Evolutionary conservation across 2,113 vertebrate genomes (phyloP).

Genomic region (Myiopsitta monachus): DNA sequence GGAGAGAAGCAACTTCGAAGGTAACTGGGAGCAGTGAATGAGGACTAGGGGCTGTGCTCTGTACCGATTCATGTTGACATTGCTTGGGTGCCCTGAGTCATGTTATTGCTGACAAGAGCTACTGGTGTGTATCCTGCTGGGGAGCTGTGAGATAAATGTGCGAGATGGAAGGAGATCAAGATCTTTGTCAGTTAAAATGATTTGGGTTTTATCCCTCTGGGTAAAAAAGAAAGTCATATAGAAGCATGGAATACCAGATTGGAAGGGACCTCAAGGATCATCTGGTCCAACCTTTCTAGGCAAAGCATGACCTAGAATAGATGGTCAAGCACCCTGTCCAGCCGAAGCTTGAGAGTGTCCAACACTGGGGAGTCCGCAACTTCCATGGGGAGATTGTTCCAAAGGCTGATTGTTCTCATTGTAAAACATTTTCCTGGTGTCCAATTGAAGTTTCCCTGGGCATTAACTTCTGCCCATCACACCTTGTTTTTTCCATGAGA

Average conservation of each 20-base stretch:
- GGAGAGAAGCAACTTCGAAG: background rate
- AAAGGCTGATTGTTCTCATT: background rate
- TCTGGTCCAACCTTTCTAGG: background rate
- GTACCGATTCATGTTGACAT: rapidly evolving
- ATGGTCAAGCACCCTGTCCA: background rate
- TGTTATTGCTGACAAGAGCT: background rate
- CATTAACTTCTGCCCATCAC: background rate
- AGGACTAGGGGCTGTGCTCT: background rate
- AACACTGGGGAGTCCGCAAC: background rate
- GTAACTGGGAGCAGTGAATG: background rate
- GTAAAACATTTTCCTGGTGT: background rate
- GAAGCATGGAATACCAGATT: background rate
- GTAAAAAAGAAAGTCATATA: background rate
- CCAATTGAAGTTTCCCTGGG: background rate
- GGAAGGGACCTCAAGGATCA: background rate
- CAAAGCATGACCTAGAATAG: background rate
- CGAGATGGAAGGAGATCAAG: background rate
- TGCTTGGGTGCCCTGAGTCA: background rate
- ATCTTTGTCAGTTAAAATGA: background rate
- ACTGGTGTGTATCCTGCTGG: background rate
- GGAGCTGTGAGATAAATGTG: background rate
- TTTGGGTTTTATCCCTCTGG: background rate
- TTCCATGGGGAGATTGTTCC: background rate
- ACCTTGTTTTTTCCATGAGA: background rate
- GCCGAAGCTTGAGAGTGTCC: background rate